Evolutionary conservation across 2,113 vertebrate species (phyloP).

Genomic region (Spilogale gracilis): DNA sequence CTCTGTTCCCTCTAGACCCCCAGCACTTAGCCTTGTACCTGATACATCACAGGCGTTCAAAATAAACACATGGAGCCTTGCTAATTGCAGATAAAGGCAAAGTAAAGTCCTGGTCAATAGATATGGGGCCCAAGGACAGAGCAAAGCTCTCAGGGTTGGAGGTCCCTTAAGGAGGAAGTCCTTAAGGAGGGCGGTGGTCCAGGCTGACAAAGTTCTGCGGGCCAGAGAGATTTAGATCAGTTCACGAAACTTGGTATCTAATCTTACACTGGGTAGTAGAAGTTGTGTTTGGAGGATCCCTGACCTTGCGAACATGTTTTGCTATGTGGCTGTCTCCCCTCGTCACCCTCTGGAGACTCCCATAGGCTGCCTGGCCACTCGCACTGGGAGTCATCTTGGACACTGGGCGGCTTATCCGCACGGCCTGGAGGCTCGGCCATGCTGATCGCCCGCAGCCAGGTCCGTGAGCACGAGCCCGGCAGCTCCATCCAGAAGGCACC

Average conservation of each 20-base stretch:
- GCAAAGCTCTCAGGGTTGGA: neutral
- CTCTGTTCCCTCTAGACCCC: neutral
- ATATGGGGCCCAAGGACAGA: rapidly evolving
- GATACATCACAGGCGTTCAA: neutral
- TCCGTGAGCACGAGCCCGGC: rapidly evolving
- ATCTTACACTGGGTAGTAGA: neutral
- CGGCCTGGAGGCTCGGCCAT: neutral
- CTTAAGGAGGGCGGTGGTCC: neutral
- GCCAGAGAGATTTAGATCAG: neutral
- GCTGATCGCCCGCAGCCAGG: neutral
- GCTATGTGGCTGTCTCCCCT: neutral
- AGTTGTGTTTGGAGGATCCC: neutral
- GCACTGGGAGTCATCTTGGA: neutral
- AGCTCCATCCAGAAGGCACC: neutral
- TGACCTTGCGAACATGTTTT: neutral
- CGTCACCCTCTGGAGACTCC: neutral
- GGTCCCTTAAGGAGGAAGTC: neutral
- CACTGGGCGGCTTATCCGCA: neutral
- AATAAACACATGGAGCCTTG: neutral
- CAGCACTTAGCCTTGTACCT: neutral
- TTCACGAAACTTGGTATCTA: neutral
- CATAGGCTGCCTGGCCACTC: neutral
- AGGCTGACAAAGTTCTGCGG: neutral
- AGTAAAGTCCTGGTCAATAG: neutral
- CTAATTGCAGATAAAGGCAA: neutral